Percentiles rank a stretch among this genome's conserved stretches.
Conservation (phyloP, 2,888 invertebrate genomes). For the Chymomyza procnemis region DNA sequence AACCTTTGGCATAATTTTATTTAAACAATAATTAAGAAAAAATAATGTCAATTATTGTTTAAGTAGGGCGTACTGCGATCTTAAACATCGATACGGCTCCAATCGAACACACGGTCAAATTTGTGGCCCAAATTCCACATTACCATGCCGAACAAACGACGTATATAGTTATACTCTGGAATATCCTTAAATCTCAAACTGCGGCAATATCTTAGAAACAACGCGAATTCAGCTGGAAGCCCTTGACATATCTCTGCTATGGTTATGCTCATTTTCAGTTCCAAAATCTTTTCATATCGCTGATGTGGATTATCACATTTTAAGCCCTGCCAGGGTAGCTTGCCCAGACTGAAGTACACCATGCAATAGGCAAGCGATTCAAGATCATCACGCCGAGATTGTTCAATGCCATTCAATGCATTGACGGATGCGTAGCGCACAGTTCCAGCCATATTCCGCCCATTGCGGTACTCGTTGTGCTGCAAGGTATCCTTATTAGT, state of each 20-base stretch:
- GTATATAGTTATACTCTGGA: slow-evolving; percentile 99
- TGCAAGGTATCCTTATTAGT: slow-evolving; percentile 92
- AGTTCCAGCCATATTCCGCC: slow-evolving; percentile 95
- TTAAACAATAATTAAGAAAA: too few species aligned
- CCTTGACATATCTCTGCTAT: slow-evolving; percentile 98
- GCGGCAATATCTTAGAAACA: slow-evolving; percentile 99
- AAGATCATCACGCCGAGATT: slow-evolving; percentile 98
- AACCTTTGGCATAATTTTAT: too few species aligned
- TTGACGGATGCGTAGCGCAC: slow-evolving; percentile 99
- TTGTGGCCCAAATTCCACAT: slow-evolving; percentile 98
- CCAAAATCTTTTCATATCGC: slow-evolving; percentile 98
- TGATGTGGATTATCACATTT: slow-evolving; percentile 98
- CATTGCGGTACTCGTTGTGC: slow-evolving; percentile 97
- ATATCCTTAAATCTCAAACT: slow-evolving; percentile 97
- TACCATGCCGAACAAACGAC: slow-evolving; percentile 89
- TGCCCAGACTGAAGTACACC: slow-evolving; percentile 97
- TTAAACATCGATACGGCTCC: too few species aligned
- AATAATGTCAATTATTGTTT: too few species aligned
- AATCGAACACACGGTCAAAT: slow-evolving; percentile 98
- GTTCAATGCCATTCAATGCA: slow-evolving; percentile 98
- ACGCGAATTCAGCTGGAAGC: slow-evolving; percentile 98
- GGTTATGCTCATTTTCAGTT: slow-evolving; percentile 98
- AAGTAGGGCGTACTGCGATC: too few species aligned
- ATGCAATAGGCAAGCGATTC: slow-evolving; percentile 98
- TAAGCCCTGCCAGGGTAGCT: slow-evolving; percentile 97